Evolutionary conservation across 2,888 invertebrate genomes (phyloP).

Genomic region (Ophion slaviceki): DNA sequence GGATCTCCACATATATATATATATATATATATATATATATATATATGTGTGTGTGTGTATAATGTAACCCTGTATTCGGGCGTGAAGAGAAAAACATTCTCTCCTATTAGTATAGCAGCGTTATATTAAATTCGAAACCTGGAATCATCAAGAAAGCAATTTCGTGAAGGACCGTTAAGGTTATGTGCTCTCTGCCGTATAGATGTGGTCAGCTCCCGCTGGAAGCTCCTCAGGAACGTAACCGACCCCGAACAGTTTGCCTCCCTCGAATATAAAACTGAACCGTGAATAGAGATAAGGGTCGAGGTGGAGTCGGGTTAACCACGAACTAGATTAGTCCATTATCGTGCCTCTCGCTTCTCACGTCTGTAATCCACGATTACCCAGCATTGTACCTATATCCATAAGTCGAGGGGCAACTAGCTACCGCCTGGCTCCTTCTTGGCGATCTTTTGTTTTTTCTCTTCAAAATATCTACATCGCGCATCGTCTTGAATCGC

Average conservation of each 20-base stretch:
- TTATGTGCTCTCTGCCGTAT: conserved; percentile 27
- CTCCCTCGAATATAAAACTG: conserved; percentile 51
- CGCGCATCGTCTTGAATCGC: conserved; percentile 27
- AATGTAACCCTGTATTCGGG: conserved; percentile 29
- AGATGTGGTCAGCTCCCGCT: conserved; percentile 23
- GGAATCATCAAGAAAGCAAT: conserved; percentile 61
- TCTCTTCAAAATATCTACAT: conserved; percentile 43
- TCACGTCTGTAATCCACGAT: conserved; percentile 39
- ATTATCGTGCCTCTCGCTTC: conserved; percentile 49
- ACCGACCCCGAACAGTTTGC: conserved; percentile 46
- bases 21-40: not conserved
- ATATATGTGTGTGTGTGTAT: not conserved
- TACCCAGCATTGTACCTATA: conserved; percentile 16
- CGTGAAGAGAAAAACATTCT: conserved; percentile 49
- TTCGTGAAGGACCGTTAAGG: conserved; percentile 58
- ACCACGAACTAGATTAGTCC: conserved; percentile 65
- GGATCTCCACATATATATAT: not conserved
- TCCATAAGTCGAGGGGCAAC: conserved; percentile 40
- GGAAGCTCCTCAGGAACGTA: conserved; percentile 34
- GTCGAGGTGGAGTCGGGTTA: conserved; percentile 54
- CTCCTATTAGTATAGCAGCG: conserved; percentile 47
- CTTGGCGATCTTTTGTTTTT: conserved; percentile 27
- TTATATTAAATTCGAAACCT: conserved; percentile 43
- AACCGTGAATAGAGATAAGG: conserved; percentile 59
- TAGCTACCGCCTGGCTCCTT: conserved; percentile 16